Base-by-base conservation (phyloP, 2,113 vertebrate genomes). In the Odocoileus hemionus region DNA sequence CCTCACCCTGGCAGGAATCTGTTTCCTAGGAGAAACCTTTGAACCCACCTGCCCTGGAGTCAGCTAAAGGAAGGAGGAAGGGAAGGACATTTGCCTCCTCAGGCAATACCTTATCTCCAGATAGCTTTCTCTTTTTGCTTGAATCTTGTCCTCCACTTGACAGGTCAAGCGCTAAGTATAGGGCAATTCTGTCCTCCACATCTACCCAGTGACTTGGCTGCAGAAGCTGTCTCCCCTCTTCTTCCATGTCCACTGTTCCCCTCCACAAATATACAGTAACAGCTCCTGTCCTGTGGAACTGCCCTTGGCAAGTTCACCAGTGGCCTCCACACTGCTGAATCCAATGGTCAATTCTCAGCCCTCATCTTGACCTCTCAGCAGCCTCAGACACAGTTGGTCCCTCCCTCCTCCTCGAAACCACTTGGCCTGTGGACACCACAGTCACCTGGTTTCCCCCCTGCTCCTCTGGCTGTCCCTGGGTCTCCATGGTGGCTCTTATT, bases 11-110 rank as follows among this genome's bases (percentile, higher is more conserved):
- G 21, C 26, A 45, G 54, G 30, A 55, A 74, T 28, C 28, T 28
- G 19, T 43, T 86, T 83, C 54, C 45, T 36, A 58, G 33, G 15
- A 83, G 91, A 97, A 97, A 98, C 52, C 80, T 97, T 97, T 96
- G 84, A 90, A 76, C 96, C 87, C 52, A 25, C 21, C 14, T 12
- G 14, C 21, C 15, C 36, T 67, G 55, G 28, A 45, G 21, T 30
- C 47, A 87, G 78, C 39, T 64, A 9, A 57, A 55, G 11, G 61
- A 70, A 52, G 79, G 9, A 79, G 39, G 33, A 74, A 80, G 5
- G 47, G 45, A 25, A 85, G 33, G 30, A 93, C 15, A 36, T 80
- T 8, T 1, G 23, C 23, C 47, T 76, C 45, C 47, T 91, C 17
- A 21, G 26, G 50, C 45, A 64, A 25, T 1, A 6, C 7, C 21